Percentiles rank a stretch among this genome's conserved stretches.
phyloP scores from a whole-genome alignment of 1,140 invertebrate species.

The Cyclina sinensis region DNA sequence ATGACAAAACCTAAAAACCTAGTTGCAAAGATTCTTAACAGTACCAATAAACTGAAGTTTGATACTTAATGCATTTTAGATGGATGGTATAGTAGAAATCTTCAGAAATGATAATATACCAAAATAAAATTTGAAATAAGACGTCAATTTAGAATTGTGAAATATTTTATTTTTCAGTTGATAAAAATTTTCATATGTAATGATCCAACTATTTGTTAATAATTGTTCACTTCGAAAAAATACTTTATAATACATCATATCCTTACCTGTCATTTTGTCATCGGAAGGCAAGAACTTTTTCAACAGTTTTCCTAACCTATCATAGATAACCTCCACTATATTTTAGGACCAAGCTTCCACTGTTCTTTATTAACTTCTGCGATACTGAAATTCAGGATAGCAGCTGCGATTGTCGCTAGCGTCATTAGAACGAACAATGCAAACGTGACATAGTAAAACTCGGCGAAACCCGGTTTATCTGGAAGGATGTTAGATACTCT shows the following conservation, averaged over 20 bases:
- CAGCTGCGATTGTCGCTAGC: constrained; percentile 93
- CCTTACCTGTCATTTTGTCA: background rate
- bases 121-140: too few relatives aligned
- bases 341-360: constrained; percentile 64
- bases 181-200: too few relatives aligned
- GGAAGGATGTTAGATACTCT: constrained; percentile 90
- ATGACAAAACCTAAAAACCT: too few relatives aligned
- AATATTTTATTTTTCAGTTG: too few relatives aligned
- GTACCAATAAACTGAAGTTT: too few relatives aligned
- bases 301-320: constrained; percentile 67
- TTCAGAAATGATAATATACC: too few relatives aligned
- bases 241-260: background rate
- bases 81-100: too few relatives aligned
- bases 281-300: constrained; percentile 32
- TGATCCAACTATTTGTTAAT: too few relatives aligned
- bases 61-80: too few relatives aligned
- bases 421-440: constrained; percentile 93
- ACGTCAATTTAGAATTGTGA: too few relatives aligned
- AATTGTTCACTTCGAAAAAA: too few relatives aligned
- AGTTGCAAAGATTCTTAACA: too few relatives aligned
- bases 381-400: constrained; percentile 92
- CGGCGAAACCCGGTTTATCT: constrained; percentile 90
- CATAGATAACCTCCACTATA: constrained; percentile 55
- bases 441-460: constrained; percentile 91
- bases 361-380: constrained; percentile 64